These are phyloP conservation scores for Hetaerina titia DNA, from an alignment of 2,888 invertebrate genomes.

Conservation along the genomic window DNA sequence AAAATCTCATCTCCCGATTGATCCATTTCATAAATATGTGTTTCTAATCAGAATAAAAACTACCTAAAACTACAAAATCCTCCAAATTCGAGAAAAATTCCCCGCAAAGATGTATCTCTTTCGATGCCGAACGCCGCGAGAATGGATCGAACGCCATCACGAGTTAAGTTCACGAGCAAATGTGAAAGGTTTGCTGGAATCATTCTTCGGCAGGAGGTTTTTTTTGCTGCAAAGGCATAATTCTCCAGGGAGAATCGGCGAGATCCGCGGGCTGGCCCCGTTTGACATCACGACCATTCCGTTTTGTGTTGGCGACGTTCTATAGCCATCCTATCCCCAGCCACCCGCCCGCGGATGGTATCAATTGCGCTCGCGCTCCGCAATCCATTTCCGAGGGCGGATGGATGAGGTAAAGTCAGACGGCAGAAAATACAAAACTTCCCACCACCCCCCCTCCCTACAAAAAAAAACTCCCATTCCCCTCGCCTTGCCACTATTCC, in stretches of 20 bases:
- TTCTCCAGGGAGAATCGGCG: neutral
- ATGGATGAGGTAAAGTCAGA: neutral
- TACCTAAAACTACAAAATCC: neutral
- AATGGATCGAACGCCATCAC: neutral
- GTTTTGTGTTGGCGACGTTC: neutral
- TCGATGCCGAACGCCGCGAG: neutral
- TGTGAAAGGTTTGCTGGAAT: neutral
- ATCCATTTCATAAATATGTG: neutral
- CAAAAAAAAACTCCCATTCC: too few relatives aligned
- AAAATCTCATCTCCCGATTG: too few relatives aligned
- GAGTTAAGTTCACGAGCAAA: neutral
- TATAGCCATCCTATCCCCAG: neutral
- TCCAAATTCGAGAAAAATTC: neutral
- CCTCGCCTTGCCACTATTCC: too few relatives aligned
- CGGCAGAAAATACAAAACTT: too few relatives aligned
- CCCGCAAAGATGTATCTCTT: neutral
- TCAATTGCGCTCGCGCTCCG: neutral
- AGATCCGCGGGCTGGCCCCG: neutral
- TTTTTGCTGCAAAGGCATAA: neutral
- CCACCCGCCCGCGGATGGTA: neutral
- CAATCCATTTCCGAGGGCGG: slow-evolving; percentile 1
- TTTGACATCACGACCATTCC: neutral
- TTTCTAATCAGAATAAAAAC: neutral
- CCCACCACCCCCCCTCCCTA: too few relatives aligned
- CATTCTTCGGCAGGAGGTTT: neutral